Percentiles rank a stretch among this genome's conserved stretches.
These are phyloP conservation scores for Rhadina sibilatrix DNA, from an alignment of 2,113 vertebrate species.

Conservation along the genomic window DNA sequence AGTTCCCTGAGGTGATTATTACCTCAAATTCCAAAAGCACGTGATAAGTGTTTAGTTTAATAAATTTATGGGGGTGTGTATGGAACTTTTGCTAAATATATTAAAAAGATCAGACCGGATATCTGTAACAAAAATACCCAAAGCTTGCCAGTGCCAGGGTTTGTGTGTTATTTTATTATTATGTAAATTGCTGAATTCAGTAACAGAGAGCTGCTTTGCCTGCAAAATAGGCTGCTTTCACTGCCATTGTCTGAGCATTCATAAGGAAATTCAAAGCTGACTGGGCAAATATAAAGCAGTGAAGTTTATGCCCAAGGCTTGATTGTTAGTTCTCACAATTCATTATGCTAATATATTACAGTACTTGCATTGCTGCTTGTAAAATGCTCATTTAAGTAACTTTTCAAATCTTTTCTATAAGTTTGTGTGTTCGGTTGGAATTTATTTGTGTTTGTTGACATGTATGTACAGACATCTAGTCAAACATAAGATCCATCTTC, in stretches of 20 bases:
- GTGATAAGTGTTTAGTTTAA: neutral
- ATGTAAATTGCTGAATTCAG: conserved; percentile 48
- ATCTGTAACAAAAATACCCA: conserved; percentile 25
- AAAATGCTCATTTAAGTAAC: conserved; percentile 33
- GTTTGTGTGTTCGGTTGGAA: neutral
- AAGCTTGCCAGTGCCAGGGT: neutral
- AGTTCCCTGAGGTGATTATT: neutral
- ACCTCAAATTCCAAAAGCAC: neutral
- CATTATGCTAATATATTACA: conserved; percentile 67
- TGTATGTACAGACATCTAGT: neutral
- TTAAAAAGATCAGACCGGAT: neutral
- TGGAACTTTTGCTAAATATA: neutral
- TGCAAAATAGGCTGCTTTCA: conserved; percentile 68
- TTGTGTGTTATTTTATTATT: conserved; percentile 57
- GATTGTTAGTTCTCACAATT: conserved; percentile 68
- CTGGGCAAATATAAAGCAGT: conserved; percentile 64
- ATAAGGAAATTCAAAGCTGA: conserved; percentile 68
- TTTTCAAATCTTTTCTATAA: conserved; percentile 19
- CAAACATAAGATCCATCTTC: neutral
- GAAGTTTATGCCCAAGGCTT: conserved; percentile 55
- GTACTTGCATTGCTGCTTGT: neutral
- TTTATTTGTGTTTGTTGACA: conserved; percentile 32
- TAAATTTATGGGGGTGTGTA: neutral
- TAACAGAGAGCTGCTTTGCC: conserved; percentile 48
- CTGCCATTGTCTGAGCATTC: conserved; percentile 65